Base-by-base conservation (phyloP, 2,797 vertebrate genomes). In the Sebastes hopkinsi region DNA sequence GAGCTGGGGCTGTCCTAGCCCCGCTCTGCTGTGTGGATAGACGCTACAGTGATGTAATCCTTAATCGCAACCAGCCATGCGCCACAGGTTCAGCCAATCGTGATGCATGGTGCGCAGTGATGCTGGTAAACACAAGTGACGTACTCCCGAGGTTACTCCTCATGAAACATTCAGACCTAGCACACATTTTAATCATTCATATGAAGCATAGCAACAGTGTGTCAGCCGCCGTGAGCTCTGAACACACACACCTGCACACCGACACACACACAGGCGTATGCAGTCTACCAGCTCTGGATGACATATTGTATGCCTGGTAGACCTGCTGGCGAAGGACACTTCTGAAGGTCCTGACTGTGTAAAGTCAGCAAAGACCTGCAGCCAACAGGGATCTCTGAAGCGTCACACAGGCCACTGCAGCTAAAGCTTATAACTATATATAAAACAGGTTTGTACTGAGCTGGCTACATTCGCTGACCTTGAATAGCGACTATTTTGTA, bases 161-260 rank as follows among this genome's bases (percentile, higher is more conserved):
- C 86, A 92, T 95, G 56, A 94, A 95, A 94, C 79, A 93, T 94
- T 93, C 69, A 95, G 79, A 80, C 72, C 54, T 88, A 89, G 85
- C 94, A 94, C 89, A 94, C 87, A 92, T 94, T 95, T 95, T 89
- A 94, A 94, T 94, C 88, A 92, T 94, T 95, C 77, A 94, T 92
- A 89, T 69, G 32, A 80, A 67, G 78, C 72, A 77, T 34, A 85
- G 90, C 87, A 91, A 92, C 90, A 91, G 88, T 74, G 76, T 81
- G 78, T 71, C 79, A 76, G 86, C 56, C 36, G 3, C 71, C 13
- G 23, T 65, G 50, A 79, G 77, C 52, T 77, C 25, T 11, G 42
- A 85, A 78, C 52, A 65, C 73, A 72, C 79, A 87, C 83, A 36
- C 34, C 55, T 75, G 67, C 50, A 79, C 55, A 32, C 55, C 23